Evolutionary conservation across 2,888 invertebrate genomes (phyloP), one percentile per base, ranked within the genome.

Genomic region (Clostera curtula): DNA sequence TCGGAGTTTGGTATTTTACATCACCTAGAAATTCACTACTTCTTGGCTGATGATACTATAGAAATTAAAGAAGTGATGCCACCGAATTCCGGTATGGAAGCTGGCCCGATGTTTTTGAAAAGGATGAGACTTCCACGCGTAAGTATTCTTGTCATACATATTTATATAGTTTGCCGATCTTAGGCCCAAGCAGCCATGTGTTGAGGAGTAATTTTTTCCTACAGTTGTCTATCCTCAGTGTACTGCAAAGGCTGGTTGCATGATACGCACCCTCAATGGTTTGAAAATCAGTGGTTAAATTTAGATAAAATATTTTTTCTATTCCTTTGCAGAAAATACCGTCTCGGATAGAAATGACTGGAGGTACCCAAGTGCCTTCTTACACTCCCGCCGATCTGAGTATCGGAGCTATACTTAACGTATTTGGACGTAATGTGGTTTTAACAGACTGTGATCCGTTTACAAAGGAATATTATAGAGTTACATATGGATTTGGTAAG

Each of bases 41-140:
- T 91, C 71, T 79, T 97, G 23, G 89, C 93, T 0, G 96, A 97
- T 55, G 93, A 95, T 51, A 95, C 95, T 0, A 90, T 97, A 5
- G 95, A 96, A 66, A 90, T 97, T 4, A 90, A 91, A 48, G 96
- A 96, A 72, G 85, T 85, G 19, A 62, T 89, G 25, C 79, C 86
- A 0, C 75, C 86, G 0, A 91, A 91, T 56, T 89, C 90, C 1
- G 93, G 93, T 0, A 83, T 88, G 22, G 91, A 93, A 59, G 86
- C 88, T 1, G 89, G 89, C 4, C 87, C 88, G 2, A 88, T 90
- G 65, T 92, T 96, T 56, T 66, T 96, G 13, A 89, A 88, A 49
- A 86, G 93, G 36, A 88, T 87, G 52, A 91, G 90, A 56, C 62
- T 97, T 27, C 94, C 95, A 0, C 93, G 93, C 73, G 91, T 92